These are phyloP conservation scores for Ctenomys sociabilis DNA, from an alignment of 2,113 vertebrate genomes.

Conservation along the genomic window DNA sequence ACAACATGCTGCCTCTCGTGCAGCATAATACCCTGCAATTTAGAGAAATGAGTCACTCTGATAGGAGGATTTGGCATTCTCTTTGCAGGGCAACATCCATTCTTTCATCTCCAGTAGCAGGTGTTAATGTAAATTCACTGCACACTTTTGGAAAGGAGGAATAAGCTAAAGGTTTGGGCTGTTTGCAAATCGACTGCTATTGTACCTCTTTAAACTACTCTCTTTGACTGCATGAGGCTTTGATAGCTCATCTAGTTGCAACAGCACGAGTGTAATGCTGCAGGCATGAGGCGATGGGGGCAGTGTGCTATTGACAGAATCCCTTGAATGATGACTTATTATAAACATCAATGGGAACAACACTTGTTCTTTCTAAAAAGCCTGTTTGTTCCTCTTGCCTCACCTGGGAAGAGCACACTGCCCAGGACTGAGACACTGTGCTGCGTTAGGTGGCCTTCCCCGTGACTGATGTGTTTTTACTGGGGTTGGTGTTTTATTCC, in stretches of 20 bases:
- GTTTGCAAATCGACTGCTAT: constrained; percentile 77
- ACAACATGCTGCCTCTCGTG: neutral
- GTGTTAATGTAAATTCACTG: constrained; percentile 74
- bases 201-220: constrained; percentile 73
- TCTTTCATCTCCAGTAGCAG: constrained; percentile 74
- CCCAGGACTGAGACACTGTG: constrained; percentile 73
- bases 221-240: constrained; percentile 68
- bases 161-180: constrained; percentile 69
- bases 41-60: constrained; percentile 54
- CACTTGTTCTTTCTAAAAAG: constrained; percentile 83
- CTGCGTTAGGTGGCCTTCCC: constrained; percentile 53
- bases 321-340: constrained; percentile 85
- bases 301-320: constrained; percentile 86
- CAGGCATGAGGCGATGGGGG: constrained; percentile 80
- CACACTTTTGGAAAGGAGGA: constrained; percentile 64
- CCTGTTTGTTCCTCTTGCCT: constrained; percentile 80
- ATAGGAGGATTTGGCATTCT: constrained; percentile 63
- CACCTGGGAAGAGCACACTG: constrained; percentile 81
- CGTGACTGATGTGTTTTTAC: constrained; percentile 10
- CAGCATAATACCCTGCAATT: constrained; percentile 10
- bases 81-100: constrained; percentile 59
- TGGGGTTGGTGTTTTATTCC: neutral
- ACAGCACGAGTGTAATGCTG: constrained; percentile 73
- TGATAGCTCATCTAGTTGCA: constrained; percentile 83
- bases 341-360: constrained; percentile 82